Conservation (phyloP, 1,140 invertebrate genomes). For the Oreohelix idahoensis region DNA sequence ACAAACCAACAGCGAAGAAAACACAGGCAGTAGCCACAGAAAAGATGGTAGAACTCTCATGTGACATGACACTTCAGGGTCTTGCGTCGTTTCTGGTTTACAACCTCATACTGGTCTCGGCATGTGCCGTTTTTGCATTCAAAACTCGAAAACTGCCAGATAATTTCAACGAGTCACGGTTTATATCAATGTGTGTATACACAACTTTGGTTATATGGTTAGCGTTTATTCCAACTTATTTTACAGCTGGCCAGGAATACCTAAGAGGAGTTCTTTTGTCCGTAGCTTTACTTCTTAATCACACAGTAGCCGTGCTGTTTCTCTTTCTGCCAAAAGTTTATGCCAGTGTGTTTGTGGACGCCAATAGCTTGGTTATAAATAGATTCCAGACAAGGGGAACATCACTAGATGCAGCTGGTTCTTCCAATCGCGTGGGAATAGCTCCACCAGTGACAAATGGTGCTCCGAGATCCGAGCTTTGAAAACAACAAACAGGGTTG, state of each 20-base stretch:
- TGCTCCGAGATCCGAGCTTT: no score
- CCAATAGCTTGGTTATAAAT: neutral
- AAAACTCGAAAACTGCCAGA: conserved; percentile 72
- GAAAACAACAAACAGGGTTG: no score
- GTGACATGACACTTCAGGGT: conserved; percentile 14
- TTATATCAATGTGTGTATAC: conserved; percentile 14
- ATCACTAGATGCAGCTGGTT: no score
- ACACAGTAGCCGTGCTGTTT: conserved; percentile 54
- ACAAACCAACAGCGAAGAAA: conserved; percentile 2
- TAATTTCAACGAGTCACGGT: conserved; percentile 33
- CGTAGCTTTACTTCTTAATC: conserved; percentile 56
- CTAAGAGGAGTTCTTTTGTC: conserved; percentile 51
- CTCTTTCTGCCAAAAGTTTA: conserved; percentile 62
- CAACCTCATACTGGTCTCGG: conserved; percentile 87
- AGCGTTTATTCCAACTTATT: conserved; percentile 39
- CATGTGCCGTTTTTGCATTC: conserved; percentile 91
- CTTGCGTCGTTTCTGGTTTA: conserved; percentile 78
- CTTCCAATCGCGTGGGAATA: no score
- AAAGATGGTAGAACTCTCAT: conserved; percentile 47
- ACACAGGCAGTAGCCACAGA: conserved; percentile 32
- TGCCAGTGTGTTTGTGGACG: conserved; percentile 75
- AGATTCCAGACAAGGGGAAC: neutral
- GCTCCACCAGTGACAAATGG: no score
- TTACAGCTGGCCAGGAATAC: conserved; percentile 43
- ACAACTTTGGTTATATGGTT: conserved; percentile 22